phyloP scores from a whole-genome alignment of 2,113 vertebrate species.

The Sceloporus tristichus region DNA sequence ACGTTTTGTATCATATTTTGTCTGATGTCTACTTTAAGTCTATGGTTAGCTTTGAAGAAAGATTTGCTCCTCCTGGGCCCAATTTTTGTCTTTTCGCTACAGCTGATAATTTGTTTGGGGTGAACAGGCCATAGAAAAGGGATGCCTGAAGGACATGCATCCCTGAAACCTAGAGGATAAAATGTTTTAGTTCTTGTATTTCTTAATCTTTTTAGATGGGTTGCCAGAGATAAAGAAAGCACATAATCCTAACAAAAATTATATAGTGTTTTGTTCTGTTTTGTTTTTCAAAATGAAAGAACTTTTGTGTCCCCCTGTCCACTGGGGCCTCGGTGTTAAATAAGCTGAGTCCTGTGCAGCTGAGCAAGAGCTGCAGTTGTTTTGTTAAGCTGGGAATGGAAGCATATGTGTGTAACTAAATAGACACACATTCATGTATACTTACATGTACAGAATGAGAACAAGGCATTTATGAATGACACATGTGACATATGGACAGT shows the following conservation, averaged over 20 bases:
- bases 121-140: not conserved
- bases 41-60: too few relatives aligned
- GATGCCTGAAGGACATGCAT: too few relatives aligned
- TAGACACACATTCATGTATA: not conserved
- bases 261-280: not conserved
- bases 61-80: too few relatives aligned
- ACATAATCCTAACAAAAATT: not conserved
- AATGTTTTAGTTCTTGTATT: not conserved
- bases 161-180: not conserved
- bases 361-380: not conserved
- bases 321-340: not conserved
- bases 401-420: not conserved
- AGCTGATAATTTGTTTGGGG: not conserved
- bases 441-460: not conserved
- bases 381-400: not conserved
- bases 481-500: not conserved
- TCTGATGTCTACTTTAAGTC: too few relatives aligned
- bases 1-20: too few relatives aligned
- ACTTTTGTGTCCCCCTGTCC: not conserved
- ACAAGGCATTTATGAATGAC: not conserved
- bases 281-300: not conserved
- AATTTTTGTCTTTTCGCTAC: not conserved
- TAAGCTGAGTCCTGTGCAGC: not conserved
- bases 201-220: not conserved
- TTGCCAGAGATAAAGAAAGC: not conserved